Evolutionary conservation across 23 tunicate species (phyloP).

Genomic region (Corella eumyota): DNA sequence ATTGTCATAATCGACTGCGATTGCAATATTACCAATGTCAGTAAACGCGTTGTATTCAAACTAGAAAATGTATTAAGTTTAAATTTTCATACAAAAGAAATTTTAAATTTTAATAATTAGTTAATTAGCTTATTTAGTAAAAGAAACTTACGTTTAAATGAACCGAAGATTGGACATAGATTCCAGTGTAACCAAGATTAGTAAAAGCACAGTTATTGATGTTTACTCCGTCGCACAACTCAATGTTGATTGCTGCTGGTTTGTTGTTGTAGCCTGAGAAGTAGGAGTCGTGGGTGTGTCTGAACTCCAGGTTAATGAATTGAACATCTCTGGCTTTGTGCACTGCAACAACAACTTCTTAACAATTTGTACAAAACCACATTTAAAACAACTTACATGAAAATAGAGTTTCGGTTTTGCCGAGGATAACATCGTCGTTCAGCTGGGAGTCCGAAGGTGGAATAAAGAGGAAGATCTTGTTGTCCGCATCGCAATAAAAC

Average conservation of each 20-base stretch:
- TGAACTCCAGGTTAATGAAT: constrained; percentile 26
- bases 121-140: too few species aligned
- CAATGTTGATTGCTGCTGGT: constrained; percentile 17
- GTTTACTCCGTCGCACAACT: neutral
- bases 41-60: constrained; percentile 9
- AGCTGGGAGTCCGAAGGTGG: constrained; percentile 26
- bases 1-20: constrained; percentile 5
- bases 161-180: too few species aligned
- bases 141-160: too few species aligned
- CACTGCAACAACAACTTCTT: too few species aligned
- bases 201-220: constrained; percentile 16
- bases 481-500: constrained; percentile 30
- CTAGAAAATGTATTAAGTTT: constrained; percentile 2
- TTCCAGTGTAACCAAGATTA: constrained; percentile 34
- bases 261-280: constrained; percentile 21
- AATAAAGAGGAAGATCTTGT: constrained; percentile 4
- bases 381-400: constrained; percentile 5
- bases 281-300: constrained; percentile 22
- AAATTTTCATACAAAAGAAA: neutral
- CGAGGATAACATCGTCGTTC: constrained; percentile 26
- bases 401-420: constrained; percentile 10
- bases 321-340: constrained; percentile 7
- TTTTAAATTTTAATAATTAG: neutral
- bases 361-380: too few species aligned
- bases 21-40: constrained; percentile 29